Evolutionary conservation across 2,797 vertebrate genomes (phyloP).

Genomic region (Threskiornis aethiopicus): DNA sequence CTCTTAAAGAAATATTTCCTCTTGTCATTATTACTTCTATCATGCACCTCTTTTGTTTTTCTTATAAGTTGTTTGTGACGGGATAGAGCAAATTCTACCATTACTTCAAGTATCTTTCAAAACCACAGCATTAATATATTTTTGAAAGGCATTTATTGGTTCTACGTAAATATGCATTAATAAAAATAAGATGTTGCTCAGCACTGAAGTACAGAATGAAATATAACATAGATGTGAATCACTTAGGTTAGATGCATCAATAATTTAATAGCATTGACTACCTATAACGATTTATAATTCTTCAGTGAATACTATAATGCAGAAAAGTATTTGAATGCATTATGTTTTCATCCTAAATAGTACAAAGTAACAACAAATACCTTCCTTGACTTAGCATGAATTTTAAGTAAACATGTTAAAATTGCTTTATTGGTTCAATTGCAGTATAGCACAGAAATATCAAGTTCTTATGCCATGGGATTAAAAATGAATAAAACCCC

Average conservation of each 20-base stretch:
- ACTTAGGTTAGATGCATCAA: neutral
- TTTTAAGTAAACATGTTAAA: neutral
- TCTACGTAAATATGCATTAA: neutral
- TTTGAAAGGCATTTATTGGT: neutral
- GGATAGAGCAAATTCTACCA: neutral
- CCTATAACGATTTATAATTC: neutral
- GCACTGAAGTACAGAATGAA: neutral
- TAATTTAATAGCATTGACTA: neutral
- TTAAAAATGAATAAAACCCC: neutral
- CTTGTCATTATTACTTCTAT: neutral
- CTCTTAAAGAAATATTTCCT: neutral
- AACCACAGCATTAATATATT: neutral
- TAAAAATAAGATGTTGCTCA: neutral
- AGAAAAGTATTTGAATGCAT: neutral
- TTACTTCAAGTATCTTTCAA: neutral
- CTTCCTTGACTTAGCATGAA: neutral
- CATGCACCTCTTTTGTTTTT: neutral
- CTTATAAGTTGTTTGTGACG: neutral
- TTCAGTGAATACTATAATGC: neutral
- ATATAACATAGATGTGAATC: neutral
- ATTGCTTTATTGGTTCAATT: neutral
- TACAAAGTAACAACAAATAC: neutral
- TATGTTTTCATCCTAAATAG: neutral
- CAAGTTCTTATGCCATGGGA: neutral
- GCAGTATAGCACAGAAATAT: neutral